Evolutionary conservation across 2,113 vertebrate species (phyloP).

Genomic region (Crocuta crocuta): DNA sequence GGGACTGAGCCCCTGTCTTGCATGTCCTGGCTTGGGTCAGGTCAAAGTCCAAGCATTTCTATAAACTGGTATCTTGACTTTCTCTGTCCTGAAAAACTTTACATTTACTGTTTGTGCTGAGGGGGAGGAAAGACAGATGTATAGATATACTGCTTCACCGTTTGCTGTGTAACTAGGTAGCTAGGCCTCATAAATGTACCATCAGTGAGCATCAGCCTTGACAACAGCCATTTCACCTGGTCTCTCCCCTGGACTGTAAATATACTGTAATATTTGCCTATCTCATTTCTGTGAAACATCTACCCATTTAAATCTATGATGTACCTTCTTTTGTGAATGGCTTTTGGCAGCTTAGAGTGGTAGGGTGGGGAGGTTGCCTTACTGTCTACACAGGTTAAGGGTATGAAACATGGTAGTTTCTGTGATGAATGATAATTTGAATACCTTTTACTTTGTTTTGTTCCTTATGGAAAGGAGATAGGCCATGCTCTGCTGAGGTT

Average conservation of each 20-base stretch:
- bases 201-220: fast-evolving
- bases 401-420: neutral
- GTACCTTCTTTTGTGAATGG: neutral
- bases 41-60: neutral
- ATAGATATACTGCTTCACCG: neutral
- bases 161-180: neutral
- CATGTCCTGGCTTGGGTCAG: neutral
- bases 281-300: neutral
- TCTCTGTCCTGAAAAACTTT: neutral
- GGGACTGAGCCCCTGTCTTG: neutral
- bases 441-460: neutral
- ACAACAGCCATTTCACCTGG: neutral
- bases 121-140: neutral
- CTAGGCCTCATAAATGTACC: neutral
- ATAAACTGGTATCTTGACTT: neutral
- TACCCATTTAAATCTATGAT: neutral
- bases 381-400: neutral
- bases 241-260: neutral
- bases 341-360: neutral
- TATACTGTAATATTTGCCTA: neutral
- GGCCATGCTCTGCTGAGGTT: neutral
- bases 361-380: neutral
- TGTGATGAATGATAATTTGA: neutral
- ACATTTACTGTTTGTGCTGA: neutral
- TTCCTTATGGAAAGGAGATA: neutral